phyloP scores from a whole-genome alignment of 2,888 invertebrate genomes.

The Parasteatoda lunata region DNA sequence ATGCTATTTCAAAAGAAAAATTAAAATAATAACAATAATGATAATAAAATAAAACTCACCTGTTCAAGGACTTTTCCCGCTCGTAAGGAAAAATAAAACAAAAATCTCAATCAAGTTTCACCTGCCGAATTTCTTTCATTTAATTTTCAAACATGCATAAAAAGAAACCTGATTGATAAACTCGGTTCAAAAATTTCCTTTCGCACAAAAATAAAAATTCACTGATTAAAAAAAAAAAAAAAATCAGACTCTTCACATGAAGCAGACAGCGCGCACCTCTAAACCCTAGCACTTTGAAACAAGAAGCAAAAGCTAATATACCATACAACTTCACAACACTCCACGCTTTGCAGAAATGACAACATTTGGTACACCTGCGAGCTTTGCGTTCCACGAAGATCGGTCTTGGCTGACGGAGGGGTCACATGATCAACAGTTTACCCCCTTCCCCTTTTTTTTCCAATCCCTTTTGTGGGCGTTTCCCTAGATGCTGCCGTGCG shows the following conservation, averaged over 20 bases:
- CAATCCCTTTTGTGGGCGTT: conserved; percentile 35
- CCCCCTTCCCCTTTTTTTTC: not conserved
- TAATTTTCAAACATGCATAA: not conserved
- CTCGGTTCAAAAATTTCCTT: not conserved
- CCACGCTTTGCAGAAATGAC: conserved; percentile 20
- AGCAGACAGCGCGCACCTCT: not conserved
- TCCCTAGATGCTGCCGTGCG: conserved; percentile 51
- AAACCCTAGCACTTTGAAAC: not conserved
- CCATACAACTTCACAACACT: not conserved
- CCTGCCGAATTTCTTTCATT: not conserved
- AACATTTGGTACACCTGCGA: conserved; percentile 58
- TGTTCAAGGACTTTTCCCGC: not conserved
- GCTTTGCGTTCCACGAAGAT: conserved; percentile 33
- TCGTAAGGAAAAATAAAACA: not conserved
- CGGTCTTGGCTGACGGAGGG: conserved; percentile 9
- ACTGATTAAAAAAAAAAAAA: not conserved
- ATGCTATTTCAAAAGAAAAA: not conserved
- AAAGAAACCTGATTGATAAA: not conserved
- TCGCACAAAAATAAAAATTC: not conserved
- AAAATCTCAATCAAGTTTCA: not conserved
- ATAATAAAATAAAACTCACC: conserved; percentile 16
- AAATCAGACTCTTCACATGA: not conserved
- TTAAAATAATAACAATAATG: not conserved
- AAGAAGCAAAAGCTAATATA: not conserved
- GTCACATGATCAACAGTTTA: conserved; percentile 20